Percentiles rank a stretch among this genome's conserved stretches.
phyloP scores from a whole-genome alignment of 2,113 vertebrate species.

The Phodopus roborovskii region DNA sequence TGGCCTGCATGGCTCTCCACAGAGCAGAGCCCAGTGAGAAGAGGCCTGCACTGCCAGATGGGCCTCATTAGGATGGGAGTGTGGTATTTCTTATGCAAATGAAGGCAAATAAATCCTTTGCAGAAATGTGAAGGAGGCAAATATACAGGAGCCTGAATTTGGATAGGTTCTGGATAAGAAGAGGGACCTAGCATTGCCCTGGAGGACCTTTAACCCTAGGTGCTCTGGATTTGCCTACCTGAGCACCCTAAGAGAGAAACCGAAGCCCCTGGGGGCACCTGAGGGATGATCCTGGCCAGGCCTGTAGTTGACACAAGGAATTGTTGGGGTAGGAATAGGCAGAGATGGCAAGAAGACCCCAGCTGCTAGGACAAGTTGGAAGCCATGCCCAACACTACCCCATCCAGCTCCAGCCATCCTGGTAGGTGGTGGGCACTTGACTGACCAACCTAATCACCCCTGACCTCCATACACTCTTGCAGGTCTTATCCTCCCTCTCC shows the following conservation, averaged over 20 bases:
- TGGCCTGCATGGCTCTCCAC: slow-evolving; percentile 66
- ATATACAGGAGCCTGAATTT: neutral
- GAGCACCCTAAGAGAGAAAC: neutral
- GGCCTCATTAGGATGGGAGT: slow-evolving; percentile 47
- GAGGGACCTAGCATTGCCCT: neutral
- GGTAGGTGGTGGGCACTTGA: neutral
- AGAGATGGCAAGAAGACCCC: neutral
- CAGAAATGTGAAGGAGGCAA: slow-evolving; percentile 63
- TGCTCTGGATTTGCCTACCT: neutral
- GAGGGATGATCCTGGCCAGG: neutral
- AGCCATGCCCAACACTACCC: neutral
- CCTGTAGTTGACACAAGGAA: neutral
- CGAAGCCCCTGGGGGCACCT: neutral
- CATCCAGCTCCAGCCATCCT: neutral
- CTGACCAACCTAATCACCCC: neutral
- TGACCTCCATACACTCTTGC: neutral
- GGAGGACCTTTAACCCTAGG: neutral
- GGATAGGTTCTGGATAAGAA: neutral
- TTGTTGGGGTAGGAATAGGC: neutral
- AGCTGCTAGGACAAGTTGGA: neutral
- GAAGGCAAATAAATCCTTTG: slow-evolving; percentile 55
- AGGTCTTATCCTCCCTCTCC: too few species aligned
- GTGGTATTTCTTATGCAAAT: slow-evolving; percentile 74
- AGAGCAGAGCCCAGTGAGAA: slow-evolving; percentile 51
- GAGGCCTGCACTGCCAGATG: slow-evolving; percentile 52